Evolutionary conservation across 2,888 invertebrate species (phyloP).

Genomic region (Geotrupes spiniger): DNA sequence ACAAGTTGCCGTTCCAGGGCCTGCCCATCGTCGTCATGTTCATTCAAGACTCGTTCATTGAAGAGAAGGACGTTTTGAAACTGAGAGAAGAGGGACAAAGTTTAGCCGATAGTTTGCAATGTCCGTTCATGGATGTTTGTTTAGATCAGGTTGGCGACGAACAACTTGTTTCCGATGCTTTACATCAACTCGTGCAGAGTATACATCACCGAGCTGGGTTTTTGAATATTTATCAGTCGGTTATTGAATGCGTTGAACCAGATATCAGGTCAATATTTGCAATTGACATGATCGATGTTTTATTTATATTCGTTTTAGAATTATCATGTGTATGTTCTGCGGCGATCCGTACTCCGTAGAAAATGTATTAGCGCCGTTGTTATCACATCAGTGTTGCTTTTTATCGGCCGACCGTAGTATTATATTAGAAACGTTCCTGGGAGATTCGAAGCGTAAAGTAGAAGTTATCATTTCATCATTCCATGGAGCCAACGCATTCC

Average conservation of each 20-base stretch:
- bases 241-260: slow-evolving; percentile 77
- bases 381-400: slow-evolving; percentile 84
- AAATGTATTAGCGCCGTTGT: slow-evolving; percentile 81
- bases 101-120: slow-evolving; percentile 83
- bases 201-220: slow-evolving; percentile 77
- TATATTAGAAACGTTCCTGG: slow-evolving; percentile 87
- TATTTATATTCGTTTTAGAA: slow-evolving; percentile 54
- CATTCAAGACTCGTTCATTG: slow-evolving; percentile 78
- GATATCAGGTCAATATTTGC: slow-evolving; percentile 68
- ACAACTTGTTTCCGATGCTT: slow-evolving; percentile 66
- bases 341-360: slow-evolving; percentile 92
- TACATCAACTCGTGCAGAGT: slow-evolving; percentile 71
- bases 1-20: slow-evolving; percentile 80
- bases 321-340: slow-evolving; percentile 95
- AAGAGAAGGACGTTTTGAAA: slow-evolving; percentile 81
- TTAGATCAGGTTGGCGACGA: slow-evolving; percentile 64
- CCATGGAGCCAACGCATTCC: slow-evolving; percentile 89
- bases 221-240: slow-evolving; percentile 67
- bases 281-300: not conserved
- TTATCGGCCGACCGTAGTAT: slow-evolving; percentile 83
- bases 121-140: slow-evolving; percentile 80
- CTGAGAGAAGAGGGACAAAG: slow-evolving; percentile 87
- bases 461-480: slow-evolving; percentile 91
- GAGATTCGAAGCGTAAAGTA: slow-evolving; percentile 83
- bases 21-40: slow-evolving; percentile 89